Conservation (phyloP, 1,140 invertebrate species). For the Drosophila aff. region DNA sequence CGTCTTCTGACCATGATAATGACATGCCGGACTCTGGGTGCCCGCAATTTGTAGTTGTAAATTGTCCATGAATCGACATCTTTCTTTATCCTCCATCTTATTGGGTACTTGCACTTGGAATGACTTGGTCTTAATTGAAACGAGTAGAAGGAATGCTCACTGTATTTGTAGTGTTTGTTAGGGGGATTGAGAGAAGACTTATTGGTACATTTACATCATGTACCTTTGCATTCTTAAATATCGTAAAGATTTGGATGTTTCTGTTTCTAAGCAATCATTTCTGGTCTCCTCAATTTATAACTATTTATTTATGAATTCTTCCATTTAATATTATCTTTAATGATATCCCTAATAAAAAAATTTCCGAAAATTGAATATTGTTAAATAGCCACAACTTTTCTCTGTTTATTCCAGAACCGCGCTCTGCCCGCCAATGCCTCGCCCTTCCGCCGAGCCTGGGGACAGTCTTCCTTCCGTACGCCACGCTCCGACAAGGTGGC, state of each 20-base stretch:
- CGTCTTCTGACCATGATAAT: constrained; percentile 74
- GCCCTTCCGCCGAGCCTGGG: constrained; percentile 87
- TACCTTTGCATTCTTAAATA: too few relatives aligned
- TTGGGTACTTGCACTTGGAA: constrained; percentile 33
- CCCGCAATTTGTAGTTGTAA: constrained; percentile 65
- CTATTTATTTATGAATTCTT: too few relatives aligned
- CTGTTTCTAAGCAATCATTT: too few relatives aligned
- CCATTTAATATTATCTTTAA: too few relatives aligned
- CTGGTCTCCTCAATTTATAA: too few relatives aligned
- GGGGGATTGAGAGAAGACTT: neutral
- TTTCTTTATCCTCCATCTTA: constrained; percentile 13
- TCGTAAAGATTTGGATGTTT: too few relatives aligned
- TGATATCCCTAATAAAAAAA: too few relatives aligned
- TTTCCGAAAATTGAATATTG: neutral
- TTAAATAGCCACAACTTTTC: neutral
- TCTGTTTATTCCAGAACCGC: constrained; percentile 58
- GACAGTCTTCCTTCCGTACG: constrained; percentile 85
- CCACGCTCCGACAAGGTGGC: constrained; percentile 72
- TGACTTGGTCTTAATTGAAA: constrained; percentile 30
- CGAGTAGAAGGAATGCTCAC: neutral
- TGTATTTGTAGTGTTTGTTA: neutral
- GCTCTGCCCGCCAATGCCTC: constrained; percentile 86
- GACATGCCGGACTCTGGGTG: constrained; percentile 57
- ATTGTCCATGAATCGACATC: constrained; percentile 58
- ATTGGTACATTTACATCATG: too few relatives aligned